phyloP scores from a whole-genome alignment of 1,140 invertebrate species.

The Holcopasites calliopsidis region DNA sequence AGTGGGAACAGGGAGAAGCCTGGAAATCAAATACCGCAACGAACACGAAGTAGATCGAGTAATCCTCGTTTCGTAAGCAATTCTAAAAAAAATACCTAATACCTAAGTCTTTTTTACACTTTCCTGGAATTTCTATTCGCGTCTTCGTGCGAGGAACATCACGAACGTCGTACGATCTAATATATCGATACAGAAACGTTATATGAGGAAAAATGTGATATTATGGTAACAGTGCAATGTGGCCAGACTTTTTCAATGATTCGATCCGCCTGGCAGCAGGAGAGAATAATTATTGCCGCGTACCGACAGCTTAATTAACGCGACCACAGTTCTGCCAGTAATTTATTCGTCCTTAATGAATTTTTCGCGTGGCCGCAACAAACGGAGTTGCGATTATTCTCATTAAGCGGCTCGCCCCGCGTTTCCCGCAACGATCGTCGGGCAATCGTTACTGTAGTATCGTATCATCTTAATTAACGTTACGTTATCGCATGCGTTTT shows the following conservation, averaged over 20 bases:
- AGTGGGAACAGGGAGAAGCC: not conserved
- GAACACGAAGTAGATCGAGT: not conserved
- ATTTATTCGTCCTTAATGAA: conserved; percentile 30
- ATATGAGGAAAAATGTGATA: no score
- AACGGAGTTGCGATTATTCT: conserved; percentile 26
- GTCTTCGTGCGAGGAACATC: no score
- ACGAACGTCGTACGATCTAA: no score
- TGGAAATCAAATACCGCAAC: not conserved
- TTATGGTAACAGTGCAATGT: not conserved
- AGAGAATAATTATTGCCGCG: conserved; percentile 24
- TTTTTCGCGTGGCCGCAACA: conserved; percentile 23
- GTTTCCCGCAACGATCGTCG: not conserved
- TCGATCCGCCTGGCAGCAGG: conserved; percentile 9
- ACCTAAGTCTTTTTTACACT: no score
- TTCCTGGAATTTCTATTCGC: no score
- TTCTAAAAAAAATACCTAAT: no score
- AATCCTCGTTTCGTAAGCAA: not conserved
- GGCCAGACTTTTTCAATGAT: not conserved
- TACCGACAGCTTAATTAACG: conserved; percentile 15
- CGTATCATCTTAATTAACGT: conserved; percentile 48
- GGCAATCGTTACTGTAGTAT: conserved; percentile 44
- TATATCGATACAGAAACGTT: no score
- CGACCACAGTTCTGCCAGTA: not conserved
- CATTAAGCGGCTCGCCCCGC: not conserved
- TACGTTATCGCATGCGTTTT: conserved; percentile 34